Evolutionary conservation across 2,888 invertebrate genomes (phyloP), one percentile per base, ranked within the genome.

Genomic region (Gisinianus flammeolus): DNA sequence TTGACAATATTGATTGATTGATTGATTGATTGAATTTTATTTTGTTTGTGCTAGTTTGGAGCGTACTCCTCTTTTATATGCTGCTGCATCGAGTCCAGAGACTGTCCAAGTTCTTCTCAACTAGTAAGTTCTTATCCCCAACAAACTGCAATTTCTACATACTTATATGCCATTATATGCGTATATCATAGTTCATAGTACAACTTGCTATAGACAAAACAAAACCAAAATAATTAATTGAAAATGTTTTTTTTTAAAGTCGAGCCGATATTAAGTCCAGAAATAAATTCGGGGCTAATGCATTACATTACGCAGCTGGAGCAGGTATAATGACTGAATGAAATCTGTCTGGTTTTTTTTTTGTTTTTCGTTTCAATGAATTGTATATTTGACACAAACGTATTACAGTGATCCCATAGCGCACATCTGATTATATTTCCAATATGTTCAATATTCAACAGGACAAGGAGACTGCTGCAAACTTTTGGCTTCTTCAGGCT

Each of bases 281-380:
- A 33, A 85, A 85, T 69, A 85, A 83, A 73, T 85, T 83, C 78
- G 85, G 85, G 35, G 84, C 84, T 10, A 83, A 81, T 30, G 80
- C 81, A 26, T 80, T 85, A 22, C 85, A 85, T 77, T 85, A 85
- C 74, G 83, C 83, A 16, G 85, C 85, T 33, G 85, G 84, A 28
- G 85, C 85, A 56, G 84, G 85, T 85, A 73, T 80, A 72, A 22
- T 52, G 64, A 2, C 10, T n/a, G n/a, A n/a, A n/a, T n/a, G n/a
- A n/a, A n/a, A n/a, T n/a, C n/a, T 8, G 30, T 52, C 31, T 44
- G 69, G 24, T 67, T 24, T 10, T 67, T 3, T 67, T 67, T 31
- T 19, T 67, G n/a, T 30, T 16, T 24, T 67, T 67, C n/a, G 31
- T n/a, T n/a, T n/a, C n/a, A n/a, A n/a, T n/a, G n/a, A n/a, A n/a